A percentile compares a stretch with the other conserved stretches of the same genome.
These are phyloP conservation scores for Mayetiola destructor DNA, from an alignment of 2,888 invertebrate species.

Conservation along the genomic window DNA sequence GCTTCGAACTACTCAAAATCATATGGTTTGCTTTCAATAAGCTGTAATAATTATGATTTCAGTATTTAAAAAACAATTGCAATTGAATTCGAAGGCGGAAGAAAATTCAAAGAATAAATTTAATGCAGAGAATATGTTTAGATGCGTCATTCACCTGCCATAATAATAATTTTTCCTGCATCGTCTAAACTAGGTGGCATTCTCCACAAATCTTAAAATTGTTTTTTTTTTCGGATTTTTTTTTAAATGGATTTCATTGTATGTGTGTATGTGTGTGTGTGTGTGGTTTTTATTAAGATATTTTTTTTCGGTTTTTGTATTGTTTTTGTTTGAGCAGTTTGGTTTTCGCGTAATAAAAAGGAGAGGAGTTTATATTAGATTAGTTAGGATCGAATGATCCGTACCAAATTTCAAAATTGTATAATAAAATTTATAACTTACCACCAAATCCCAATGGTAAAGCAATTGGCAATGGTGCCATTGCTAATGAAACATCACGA, in stretches of 20 bases:
- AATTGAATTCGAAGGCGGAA: too few species aligned
- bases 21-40: too few species aligned
- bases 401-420: background rate
- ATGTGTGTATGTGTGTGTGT: background rate
- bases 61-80: too few species aligned
- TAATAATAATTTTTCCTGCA: constrained; percentile 36
- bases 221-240: background rate
- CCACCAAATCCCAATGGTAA: constrained; percentile 35
- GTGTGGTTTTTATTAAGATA: background rate
- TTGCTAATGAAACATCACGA: constrained; percentile 39
- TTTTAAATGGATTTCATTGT: constrained; percentile 1
- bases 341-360: background rate
- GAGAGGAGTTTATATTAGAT: background rate
- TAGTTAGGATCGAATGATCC: background rate
- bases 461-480: constrained; percentile 35
- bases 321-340: too few species aligned
- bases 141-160: constrained; percentile 32
- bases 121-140: background rate
- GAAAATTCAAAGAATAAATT: background rate
- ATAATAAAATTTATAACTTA: constrained; percentile 19
- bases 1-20: too few species aligned
- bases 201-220: constrained; percentile 13
- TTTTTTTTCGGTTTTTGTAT: constrained; percentile 9
- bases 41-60: too few species aligned
- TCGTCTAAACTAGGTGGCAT: constrained; percentile 30